A percentile compares a stretch with the other conserved stretches of the same genome.
Conservation (phyloP, 2,797 vertebrate genomes). For the Pelodytes ibericus region DNA sequence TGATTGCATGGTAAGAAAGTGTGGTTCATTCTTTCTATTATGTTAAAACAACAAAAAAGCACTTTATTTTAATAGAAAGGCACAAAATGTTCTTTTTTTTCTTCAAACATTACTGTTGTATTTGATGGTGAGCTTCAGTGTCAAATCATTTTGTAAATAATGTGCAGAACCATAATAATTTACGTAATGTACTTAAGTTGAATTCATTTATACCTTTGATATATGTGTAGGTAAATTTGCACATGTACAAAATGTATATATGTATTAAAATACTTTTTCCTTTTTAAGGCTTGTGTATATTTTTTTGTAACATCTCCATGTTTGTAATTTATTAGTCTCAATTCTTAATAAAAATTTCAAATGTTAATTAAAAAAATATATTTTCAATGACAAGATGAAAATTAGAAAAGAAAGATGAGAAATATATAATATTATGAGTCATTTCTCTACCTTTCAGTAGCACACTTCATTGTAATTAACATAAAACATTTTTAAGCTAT, state of each 20-base stretch:
- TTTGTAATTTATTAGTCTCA: too few species aligned
- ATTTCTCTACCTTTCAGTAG: not conserved
- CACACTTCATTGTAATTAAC: not conserved
- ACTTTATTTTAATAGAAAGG: slow-evolving; percentile 36
- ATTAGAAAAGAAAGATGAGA: not conserved
- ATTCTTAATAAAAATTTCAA: too few species aligned
- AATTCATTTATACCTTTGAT: not conserved
- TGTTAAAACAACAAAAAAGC: not conserved
- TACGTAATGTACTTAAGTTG: slow-evolving; percentile 2
- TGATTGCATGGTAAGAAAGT: slow-evolving; percentile 26
- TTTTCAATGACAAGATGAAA: not conserved
- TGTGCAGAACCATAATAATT: slow-evolving; percentile 7
- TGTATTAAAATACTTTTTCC: slow-evolving; percentile 28
- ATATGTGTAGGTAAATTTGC: slow-evolving; percentile 22
- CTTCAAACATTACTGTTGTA: not conserved
- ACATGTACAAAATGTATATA: slow-evolving; percentile 31
- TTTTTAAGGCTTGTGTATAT: not conserved
- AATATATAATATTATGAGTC: not conserved
- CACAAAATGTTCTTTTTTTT: slow-evolving; percentile 4
- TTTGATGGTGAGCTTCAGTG: not conserved
- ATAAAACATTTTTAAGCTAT: not conserved
- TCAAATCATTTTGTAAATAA: slow-evolving; percentile 4
- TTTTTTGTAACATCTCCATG: not conserved
- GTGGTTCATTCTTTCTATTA: not conserved
- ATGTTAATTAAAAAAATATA: not conserved